Evolutionary conservation across 2,888 invertebrate species (phyloP), one percentile per base, ranked within the genome.

Genomic region (Chaitophorus viminalis): DNA sequence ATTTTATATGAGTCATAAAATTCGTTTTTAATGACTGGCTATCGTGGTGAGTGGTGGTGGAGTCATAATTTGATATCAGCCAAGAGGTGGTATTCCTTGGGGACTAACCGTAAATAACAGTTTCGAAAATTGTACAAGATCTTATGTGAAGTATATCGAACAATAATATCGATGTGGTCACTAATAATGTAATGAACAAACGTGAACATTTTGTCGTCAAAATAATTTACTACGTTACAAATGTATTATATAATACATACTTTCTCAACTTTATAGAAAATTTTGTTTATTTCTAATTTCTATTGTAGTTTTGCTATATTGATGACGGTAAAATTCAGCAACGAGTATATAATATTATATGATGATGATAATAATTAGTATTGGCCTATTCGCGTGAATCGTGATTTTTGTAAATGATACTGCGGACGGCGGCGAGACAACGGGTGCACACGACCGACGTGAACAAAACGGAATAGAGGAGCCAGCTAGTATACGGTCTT

Each of bases 1-100:
- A 75, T 75, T 75, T 36, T 39, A 75, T n/a, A 39, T 25, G 8
- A 75, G 39, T 75, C 39, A 39, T 39, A 75, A 75, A 75, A 75
- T 31, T 75, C 39, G 39, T 39, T 75, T 75, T 75, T 75, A 39
- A 75, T 25, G n/a, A n/a, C 39, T 36, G 25, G 18, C 60, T 60
- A 60, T 60, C 4, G 39, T 36, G 75, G 39, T 36, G 75, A 5
- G 75, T 75, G 9, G 39, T 25, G 31, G 21, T 6, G 39, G 33
- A 31, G 25, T 60, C 4, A 25, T 60, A 18, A 60, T 60, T 60
- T 60, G 60, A 60, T 25, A 60, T 60, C 60, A 25, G 60, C 25
- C 60, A 25, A 60, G 25, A 60, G 68, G 70, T 70, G 31, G 36
- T 21, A 1, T 21, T 31, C 39, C 25, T 21, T 8, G 39, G 75